Conservation (phyloP, 1,140 invertebrate species). For the Coenobita brevimanus region DNA sequence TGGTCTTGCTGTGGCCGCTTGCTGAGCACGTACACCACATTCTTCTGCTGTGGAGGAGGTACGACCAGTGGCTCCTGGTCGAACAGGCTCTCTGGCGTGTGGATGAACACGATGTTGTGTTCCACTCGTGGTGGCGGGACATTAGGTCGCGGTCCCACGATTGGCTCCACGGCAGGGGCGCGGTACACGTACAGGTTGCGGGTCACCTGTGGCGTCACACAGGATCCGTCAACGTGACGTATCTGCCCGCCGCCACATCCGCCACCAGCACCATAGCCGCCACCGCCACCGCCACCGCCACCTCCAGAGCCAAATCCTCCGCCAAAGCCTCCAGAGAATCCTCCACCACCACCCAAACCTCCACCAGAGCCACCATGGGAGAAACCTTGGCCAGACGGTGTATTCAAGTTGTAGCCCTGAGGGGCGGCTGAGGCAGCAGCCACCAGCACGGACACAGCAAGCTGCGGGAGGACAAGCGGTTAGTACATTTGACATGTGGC, state of each 20-base stretch:
- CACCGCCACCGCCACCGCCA: not conserved
- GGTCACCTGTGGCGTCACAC: conserved; percentile 36
- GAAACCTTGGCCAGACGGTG: not conserved
- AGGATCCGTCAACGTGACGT: conserved; percentile 49
- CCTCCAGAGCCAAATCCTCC: not conserved
- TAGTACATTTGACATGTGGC: too few species aligned
- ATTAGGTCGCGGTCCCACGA: not conserved
- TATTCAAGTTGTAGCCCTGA: too few species aligned
- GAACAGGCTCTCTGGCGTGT: not conserved
- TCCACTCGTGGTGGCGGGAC: conserved; percentile 1
- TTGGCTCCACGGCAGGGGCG: not conserved
- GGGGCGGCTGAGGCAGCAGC: not conserved
- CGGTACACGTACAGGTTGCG: conserved; percentile 33
- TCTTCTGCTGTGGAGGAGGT: conserved; percentile 34
- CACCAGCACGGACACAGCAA: not conserved
- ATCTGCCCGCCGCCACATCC: conserved; percentile 20
- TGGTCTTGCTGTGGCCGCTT: conserved; percentile 20
- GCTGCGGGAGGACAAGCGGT: too few species aligned
- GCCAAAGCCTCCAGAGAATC: not conserved
- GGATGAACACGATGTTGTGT: conserved; percentile 32
- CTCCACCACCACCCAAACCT: not conserved
- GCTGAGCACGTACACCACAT: conserved; percentile 32
- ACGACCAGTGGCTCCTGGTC: conserved; percentile 26
- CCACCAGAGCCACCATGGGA: not conserved
- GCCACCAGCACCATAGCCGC: not conserved